Evolutionary conservation across 2,888 invertebrate species (phyloP).

Genomic region (Cantharis rustica): DNA sequence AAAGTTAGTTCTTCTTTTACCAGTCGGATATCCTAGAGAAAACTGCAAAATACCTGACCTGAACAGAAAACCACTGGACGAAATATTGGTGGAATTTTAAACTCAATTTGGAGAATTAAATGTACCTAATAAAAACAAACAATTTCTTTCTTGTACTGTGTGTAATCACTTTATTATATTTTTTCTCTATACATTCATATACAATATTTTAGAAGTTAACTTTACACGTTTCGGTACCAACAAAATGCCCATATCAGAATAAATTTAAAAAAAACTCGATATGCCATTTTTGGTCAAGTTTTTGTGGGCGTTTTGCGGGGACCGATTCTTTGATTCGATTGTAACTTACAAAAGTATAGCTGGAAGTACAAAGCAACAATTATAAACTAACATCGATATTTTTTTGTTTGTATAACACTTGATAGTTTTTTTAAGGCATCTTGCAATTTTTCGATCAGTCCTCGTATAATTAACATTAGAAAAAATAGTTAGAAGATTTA

Average conservation of each 20-base stretch:
- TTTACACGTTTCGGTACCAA: background rate
- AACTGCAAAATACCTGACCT: conserved; percentile 80
- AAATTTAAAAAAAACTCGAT: conserved; percentile 21
- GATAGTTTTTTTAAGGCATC: background rate
- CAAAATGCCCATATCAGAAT: background rate
- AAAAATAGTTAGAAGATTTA: background rate
- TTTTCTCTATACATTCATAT: conserved; percentile 32
- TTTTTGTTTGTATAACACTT: conserved; percentile 15
- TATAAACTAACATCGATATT: conserved; percentile 26
- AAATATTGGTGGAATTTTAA: conserved; percentile 72
- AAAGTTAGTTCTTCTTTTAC: conserved; percentile 79
- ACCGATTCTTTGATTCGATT: background rate
- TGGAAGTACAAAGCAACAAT: conserved; percentile 32
- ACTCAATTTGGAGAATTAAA: conserved; percentile 1
- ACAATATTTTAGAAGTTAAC: conserved; percentile 8
- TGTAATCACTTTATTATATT: conserved; percentile 23
- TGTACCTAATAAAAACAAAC: background rate
- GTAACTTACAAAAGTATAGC: conserved; percentile 24
- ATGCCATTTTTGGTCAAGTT: conserved; percentile 22
- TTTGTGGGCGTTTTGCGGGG: background rate
- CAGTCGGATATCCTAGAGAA: conserved; percentile 83
- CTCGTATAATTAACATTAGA: background rate
- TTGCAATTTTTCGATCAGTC: background rate
- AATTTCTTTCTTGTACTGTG: background rate
- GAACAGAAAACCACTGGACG: conserved; percentile 70